A percentile compares a stretch with the other conserved stretches of the same genome.
Conservation (phyloP, 2,797 vertebrate genomes). For the Psittacula derbiana region DNA sequence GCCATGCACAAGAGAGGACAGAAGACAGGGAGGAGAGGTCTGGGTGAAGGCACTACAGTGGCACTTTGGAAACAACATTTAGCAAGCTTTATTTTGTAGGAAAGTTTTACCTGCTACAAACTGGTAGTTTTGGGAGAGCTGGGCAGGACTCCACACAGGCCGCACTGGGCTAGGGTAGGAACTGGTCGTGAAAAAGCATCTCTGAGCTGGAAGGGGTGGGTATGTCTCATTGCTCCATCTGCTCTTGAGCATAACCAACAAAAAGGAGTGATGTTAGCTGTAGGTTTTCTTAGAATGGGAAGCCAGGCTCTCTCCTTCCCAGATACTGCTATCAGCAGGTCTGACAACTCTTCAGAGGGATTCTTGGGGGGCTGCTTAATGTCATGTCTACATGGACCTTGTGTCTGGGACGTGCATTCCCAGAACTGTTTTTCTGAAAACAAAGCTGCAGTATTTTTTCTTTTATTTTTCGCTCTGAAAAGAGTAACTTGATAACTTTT, state of each 20-base stretch:
- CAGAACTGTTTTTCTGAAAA: not conserved
- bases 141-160: not conserved
- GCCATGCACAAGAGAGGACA: not conserved
- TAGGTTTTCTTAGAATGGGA: not conserved
- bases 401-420: not conserved
- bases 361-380: not conserved
- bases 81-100: not conserved
- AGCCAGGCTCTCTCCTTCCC: not conserved
- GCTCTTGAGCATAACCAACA: not conserved
- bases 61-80: not conserved
- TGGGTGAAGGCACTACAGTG: not conserved
- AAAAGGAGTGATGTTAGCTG: not conserved
- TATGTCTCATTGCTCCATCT: not conserved
- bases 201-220: not conserved
- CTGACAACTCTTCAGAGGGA: not conserved
- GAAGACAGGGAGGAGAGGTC: not conserved
- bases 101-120: not conserved
- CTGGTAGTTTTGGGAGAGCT: not conserved
- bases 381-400: not conserved
- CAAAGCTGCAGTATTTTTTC: not conserved
- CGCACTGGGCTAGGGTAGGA: not conserved
- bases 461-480: constrained; percentile 8
- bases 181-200: not conserved
- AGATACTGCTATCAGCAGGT: not conserved
- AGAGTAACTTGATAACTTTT: not conserved